A percentile compares a stretch with the other conserved stretches of the same genome.
Conservation (phyloP, 2,888 invertebrate genomes). For the Eupithecia subfuscata region DNA sequence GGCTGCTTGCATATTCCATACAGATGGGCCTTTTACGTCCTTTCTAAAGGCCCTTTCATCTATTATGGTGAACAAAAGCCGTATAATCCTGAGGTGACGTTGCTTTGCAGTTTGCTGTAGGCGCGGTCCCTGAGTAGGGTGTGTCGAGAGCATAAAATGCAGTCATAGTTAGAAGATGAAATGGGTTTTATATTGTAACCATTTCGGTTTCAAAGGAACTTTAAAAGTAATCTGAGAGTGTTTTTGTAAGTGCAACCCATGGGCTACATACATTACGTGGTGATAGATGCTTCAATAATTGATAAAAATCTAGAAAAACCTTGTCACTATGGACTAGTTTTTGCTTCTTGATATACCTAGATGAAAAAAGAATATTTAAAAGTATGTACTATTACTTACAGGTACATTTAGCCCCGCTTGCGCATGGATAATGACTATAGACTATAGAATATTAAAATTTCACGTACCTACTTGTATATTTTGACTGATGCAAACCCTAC, state of each 20-base stretch:
- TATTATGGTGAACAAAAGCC: constrained; percentile 33
- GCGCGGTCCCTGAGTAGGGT: background rate
- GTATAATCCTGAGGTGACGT: constrained; percentile 30
- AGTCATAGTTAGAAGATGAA: background rate
- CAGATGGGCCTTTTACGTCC: constrained; percentile 31
- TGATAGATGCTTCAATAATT: too few relatives aligned
- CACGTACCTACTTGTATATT: too few relatives aligned
- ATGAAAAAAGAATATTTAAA: too few relatives aligned
- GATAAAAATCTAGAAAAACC: background rate
- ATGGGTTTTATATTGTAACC: background rate
- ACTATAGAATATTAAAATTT: too few relatives aligned
- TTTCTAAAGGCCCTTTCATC: constrained; percentile 35
- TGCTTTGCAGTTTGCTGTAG: constrained; percentile 20
- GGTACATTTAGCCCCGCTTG: too few relatives aligned
- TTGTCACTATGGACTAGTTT: background rate
- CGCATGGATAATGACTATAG: too few relatives aligned
- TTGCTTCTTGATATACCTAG: background rate
- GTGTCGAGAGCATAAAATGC: constrained; percentile 1
- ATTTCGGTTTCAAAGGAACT: background rate
- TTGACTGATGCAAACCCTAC: too few relatives aligned
- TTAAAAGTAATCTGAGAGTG: background rate
- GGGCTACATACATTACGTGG: too few relatives aligned
- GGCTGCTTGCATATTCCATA: constrained; percentile 32
- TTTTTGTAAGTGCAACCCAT: too few relatives aligned
- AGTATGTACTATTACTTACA: too few relatives aligned